Percentiles rank a stretch among this genome's conserved stretches.
These are phyloP conservation scores for Tupaia chinensis DNA, from an alignment of 2,113 vertebrate genomes.

Conservation along the genomic window DNA sequence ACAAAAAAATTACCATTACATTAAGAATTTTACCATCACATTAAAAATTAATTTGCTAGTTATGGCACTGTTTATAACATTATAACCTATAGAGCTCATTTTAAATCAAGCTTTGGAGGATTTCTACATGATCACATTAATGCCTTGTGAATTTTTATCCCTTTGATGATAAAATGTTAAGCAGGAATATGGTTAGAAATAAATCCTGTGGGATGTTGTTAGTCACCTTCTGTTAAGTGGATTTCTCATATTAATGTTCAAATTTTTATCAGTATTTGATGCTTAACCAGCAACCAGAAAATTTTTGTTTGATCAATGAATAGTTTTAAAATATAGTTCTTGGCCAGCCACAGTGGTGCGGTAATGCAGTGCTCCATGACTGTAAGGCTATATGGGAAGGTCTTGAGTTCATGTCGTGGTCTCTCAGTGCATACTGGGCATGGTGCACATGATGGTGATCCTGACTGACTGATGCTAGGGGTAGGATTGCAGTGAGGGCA, in stretches of 20 bases:
- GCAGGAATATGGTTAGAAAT: background rate
- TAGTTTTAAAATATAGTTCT: background rate
- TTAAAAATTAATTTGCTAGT: constrained; percentile 34
- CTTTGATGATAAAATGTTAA: constrained; percentile 30
- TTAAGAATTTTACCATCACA: background rate
- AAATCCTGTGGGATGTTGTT: background rate
- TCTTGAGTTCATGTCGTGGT: too few species aligned
- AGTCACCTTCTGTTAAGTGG: background rate
- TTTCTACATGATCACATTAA: background rate
- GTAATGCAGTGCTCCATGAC: too few species aligned
- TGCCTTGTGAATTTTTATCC: background rate
- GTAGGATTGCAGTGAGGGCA: too few species aligned
- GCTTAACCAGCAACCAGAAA: background rate
- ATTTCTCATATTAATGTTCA: background rate
- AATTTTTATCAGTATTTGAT: background rate
- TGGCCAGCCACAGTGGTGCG: background rate
- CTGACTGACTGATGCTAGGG: too few species aligned
- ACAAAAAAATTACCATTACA: background rate
- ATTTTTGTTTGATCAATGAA: constrained; percentile 22
- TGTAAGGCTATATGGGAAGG: too few species aligned
- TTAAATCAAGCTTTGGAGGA: background rate
- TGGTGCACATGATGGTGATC: too few species aligned
- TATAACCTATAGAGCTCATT: background rate
- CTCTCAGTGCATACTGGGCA: too few species aligned
- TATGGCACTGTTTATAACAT: background rate